Percentiles rank a stretch among this genome's conserved stretches.
Evolutionary conservation across 2,113 vertebrate species (phyloP).

Genomic region (Etheostoma spectabile): DNA sequence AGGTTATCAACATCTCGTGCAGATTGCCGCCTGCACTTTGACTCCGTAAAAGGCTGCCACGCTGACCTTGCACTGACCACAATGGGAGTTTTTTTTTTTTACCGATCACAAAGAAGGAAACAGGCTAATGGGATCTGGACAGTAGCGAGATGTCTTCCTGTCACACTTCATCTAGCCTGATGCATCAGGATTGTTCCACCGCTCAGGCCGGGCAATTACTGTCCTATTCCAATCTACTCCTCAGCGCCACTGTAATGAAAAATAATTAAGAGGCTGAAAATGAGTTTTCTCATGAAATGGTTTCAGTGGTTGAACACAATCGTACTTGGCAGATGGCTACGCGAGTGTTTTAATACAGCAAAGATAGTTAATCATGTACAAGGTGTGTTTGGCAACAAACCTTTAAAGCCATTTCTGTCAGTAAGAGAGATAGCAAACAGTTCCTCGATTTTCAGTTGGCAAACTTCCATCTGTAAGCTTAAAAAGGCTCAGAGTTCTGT

Average conservation of each 20-base stretch:
- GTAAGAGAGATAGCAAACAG: constrained; percentile 28
- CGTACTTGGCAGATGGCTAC: constrained; percentile 94
- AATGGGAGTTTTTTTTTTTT: constrained; percentile 88
- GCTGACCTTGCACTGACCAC: constrained; percentile 93
- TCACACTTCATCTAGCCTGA: constrained; percentile 99
- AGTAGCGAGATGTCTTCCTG: constrained; percentile 95
- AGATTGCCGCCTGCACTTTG: constrained; percentile 83
- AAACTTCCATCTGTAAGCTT: constrained; percentile 1
- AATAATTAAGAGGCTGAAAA: constrained; percentile 99
- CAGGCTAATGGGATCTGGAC: constrained; percentile 92
- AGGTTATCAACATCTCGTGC: constrained; percentile 86
- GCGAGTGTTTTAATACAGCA: constrained; percentile 92
- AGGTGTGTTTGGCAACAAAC: constrained; percentile 90
- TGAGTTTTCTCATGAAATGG: constrained; percentile 99
- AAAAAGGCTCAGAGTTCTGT: background rate
- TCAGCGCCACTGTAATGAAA: constrained; percentile 96
- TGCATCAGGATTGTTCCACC: constrained; percentile 91
- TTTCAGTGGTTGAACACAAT: constrained; percentile 96
- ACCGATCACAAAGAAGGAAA: constrained; percentile 93
- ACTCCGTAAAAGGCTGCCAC: constrained; percentile 84
- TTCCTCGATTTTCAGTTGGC: constrained; percentile 20
- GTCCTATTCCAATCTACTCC: constrained; percentile 98
- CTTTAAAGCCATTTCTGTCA: constrained; percentile 86
- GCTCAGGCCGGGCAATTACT: constrained; percentile 96
- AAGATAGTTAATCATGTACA: constrained; percentile 95